Evolutionary conservation across 1,140 invertebrate species (phyloP).

Genomic region (Elysia chlorotica): DNA sequence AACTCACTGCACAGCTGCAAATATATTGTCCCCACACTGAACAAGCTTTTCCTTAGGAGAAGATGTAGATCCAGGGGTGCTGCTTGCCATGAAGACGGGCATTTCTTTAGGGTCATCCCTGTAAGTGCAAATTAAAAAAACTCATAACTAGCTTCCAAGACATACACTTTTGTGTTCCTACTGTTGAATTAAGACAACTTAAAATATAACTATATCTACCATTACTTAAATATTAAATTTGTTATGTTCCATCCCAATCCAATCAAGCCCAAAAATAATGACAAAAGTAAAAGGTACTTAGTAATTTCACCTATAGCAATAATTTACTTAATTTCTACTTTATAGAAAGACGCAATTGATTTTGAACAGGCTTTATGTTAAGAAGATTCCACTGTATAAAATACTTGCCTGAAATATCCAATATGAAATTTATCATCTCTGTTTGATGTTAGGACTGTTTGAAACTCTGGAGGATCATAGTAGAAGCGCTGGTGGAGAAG

Average conservation of each 20-base stretch:
- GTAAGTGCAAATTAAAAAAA: slow-evolving; percentile 23
- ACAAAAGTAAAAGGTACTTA: too few species aligned
- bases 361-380: too few species aligned
- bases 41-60: slow-evolving; percentile 69
- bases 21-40: slow-evolving; percentile 80
- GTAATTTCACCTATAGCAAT: too few species aligned
- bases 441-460: slow-evolving; percentile 67
- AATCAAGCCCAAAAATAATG: too few species aligned
- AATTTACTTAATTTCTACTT: too few species aligned
- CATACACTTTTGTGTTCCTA: too few species aligned
- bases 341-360: too few species aligned
- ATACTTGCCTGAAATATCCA: slow-evolving; percentile 79
- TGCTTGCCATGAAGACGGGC: slow-evolving; percentile 78
- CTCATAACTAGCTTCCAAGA: too few species aligned
- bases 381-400: too few species aligned
- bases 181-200: too few species aligned
- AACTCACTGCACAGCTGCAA: slow-evolving; percentile 79
- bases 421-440: slow-evolving; percentile 77
- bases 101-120: slow-evolving; percentile 75
- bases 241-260: background rate
- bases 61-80: slow-evolving; percentile 70
- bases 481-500: slow-evolving; percentile 84
- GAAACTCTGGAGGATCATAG: slow-evolving; percentile 92
- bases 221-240: background rate
- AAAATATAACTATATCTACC: background rate